phyloP scores from a whole-genome alignment of 2,113 vertebrate genomes.

The Empidonax traillii region DNA sequence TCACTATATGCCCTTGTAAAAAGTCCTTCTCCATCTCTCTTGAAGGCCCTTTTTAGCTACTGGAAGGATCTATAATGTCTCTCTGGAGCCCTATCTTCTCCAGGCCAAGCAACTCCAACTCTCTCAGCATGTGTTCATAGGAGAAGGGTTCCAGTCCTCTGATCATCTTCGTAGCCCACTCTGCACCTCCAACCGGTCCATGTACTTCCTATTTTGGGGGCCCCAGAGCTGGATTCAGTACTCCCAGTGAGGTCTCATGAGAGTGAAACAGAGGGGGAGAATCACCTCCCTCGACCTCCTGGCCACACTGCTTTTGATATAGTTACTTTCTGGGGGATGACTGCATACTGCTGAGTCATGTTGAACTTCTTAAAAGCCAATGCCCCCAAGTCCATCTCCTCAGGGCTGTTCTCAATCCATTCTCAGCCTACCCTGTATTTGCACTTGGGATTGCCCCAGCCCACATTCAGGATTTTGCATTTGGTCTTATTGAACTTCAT shows the following conservation, averaged over 20 bases:
- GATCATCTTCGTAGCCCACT: neutral
- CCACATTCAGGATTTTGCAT: neutral
- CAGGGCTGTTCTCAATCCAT: neutral
- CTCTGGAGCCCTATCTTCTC: neutral
- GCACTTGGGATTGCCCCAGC: neutral
- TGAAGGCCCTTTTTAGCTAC: neutral
- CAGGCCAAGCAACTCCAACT: neutral
- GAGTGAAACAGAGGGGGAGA: neutral
- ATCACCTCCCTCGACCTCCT: neutral
- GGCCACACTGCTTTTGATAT: neutral
- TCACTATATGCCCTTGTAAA: no score
- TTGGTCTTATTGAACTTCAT: neutral
- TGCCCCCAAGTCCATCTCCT: neutral
- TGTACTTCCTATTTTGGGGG: neutral
- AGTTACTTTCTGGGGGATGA: neutral
- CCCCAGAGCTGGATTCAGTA: neutral
- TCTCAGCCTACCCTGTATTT: neutral
- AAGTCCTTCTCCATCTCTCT: neutral
- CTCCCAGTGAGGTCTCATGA: neutral
- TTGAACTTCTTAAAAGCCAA: neutral
- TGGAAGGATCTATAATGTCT: neutral
- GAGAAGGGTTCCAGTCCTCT: neutral
- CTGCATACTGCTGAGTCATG: neutral
- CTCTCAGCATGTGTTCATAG: neutral
- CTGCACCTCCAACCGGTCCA: neutral